Percentiles rank a stretch among this genome's conserved stretches.
Evolutionary conservation across 2,113 vertebrate species (phyloP).

Genomic region (Onychostoma macrolepis): DNA sequence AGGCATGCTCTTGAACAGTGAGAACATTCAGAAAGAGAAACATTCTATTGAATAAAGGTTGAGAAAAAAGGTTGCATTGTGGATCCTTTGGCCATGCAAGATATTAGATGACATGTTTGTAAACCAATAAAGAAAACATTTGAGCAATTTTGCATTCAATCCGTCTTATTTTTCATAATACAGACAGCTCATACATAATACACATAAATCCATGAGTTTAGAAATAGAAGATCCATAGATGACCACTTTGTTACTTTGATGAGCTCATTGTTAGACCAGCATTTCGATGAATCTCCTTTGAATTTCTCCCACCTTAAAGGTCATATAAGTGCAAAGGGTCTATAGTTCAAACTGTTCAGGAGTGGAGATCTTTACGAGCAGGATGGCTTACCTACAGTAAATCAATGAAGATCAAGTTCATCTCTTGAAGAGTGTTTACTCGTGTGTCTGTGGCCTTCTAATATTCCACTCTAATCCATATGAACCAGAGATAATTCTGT

Average conservation of each 20-base stretch:
- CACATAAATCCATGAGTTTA: too few species aligned
- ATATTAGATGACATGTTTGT: neutral
- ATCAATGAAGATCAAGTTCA: neutral
- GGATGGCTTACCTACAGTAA: neutral
- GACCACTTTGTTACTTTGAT: too few species aligned
- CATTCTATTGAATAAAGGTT: neutral
- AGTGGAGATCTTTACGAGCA: neutral
- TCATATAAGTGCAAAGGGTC: neutral
- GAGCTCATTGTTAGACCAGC: neutral
- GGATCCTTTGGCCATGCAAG: neutral
- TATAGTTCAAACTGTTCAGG: neutral
- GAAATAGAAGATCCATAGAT: too few species aligned
- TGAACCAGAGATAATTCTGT: neutral
- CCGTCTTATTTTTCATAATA: neutral
- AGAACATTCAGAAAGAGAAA: neutral
- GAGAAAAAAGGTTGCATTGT: too few species aligned
- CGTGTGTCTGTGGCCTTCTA: neutral
- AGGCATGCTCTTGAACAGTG: neutral
- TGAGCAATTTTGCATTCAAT: neutral
- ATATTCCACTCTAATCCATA: slow-evolving; percentile 15
- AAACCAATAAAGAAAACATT: neutral
- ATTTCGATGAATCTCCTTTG: too few species aligned
- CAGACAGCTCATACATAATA: neutral
- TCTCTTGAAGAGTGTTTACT: neutral
- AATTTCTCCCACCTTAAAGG: neutral